Evolutionary conservation across 1,140 invertebrate genomes (phyloP).

Genomic region (Diabrotica virgifera): DNA sequence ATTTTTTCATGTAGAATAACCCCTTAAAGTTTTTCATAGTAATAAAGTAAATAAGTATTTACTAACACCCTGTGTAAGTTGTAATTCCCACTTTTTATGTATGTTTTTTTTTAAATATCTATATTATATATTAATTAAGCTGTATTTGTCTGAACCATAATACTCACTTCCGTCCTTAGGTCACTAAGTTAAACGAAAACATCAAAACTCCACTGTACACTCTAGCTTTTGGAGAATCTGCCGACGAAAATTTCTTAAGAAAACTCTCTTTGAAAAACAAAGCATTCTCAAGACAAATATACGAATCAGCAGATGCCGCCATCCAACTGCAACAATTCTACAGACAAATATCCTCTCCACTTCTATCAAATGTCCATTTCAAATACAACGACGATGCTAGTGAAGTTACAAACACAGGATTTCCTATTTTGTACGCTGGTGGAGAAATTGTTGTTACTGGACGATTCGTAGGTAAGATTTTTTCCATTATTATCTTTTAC

Average conservation of each 20-base stretch:
- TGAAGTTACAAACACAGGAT: conserved; percentile 46
- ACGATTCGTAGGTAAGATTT: conserved; percentile 19
- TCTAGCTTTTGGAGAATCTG: conserved; percentile 66
- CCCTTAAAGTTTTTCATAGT: too few relatives aligned
- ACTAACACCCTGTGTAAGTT: too few relatives aligned
- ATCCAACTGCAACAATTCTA: conserved; percentile 68
- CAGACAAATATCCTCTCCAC: conserved; percentile 63
- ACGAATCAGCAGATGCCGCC: conserved; percentile 64
- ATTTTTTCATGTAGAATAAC: too few relatives aligned
- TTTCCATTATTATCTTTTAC: too few relatives aligned
- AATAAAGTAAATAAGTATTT: too few relatives aligned
- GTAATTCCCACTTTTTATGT: too few relatives aligned
- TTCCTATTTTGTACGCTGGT: conserved; percentile 55
- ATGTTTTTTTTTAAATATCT: too few relatives aligned
- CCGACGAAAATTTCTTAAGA: conserved; percentile 62
- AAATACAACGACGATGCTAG: conserved; percentile 53
- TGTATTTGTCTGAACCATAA: too few relatives aligned
- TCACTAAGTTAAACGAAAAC: conserved; percentile 1
- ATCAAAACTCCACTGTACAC: conserved; percentile 49
- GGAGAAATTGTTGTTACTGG: conserved; percentile 59
- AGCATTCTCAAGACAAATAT: conserved; percentile 69
- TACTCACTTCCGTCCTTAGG: too few relatives aligned
- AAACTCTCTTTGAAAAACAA: conserved; percentile 39
- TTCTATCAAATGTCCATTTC: conserved; percentile 63
- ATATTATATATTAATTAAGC: too few relatives aligned